A percentile compares a stretch with the other conserved stretches of the same genome.
phyloP scores from a whole-genome alignment of 2,113 vertebrate species.

The Malaclemys terrapin region DNA sequence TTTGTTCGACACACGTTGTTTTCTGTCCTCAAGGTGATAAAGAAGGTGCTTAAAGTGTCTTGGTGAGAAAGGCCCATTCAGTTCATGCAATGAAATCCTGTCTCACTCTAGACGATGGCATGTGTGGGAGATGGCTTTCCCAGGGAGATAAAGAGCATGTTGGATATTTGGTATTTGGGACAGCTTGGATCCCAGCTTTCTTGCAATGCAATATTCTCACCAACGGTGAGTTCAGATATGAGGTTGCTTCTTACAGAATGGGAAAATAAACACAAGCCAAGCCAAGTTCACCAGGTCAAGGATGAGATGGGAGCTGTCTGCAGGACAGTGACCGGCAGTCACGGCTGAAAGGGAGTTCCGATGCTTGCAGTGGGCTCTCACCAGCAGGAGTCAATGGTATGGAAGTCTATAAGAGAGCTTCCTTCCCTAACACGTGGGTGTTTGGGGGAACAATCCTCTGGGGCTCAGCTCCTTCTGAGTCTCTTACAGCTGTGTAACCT shows the following conservation, averaged over 20 bases:
- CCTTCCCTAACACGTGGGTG: constrained; percentile 36
- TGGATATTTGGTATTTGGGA: background rate
- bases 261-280: constrained; percentile 36
- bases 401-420: constrained; percentile 26
- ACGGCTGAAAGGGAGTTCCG: background rate
- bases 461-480: constrained; percentile 35
- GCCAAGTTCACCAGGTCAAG: constrained; percentile 31
- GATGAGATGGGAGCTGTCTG: background rate
- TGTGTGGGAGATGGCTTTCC: background rate
- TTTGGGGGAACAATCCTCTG: constrained; percentile 38
- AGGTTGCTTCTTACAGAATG: constrained; percentile 53
- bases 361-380: constrained; percentile 30
- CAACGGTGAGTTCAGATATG: background rate
- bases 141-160: background rate
- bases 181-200: background rate
- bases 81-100: background rate
- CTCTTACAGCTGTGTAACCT: constrained; percentile 64
- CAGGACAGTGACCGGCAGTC: background rate
- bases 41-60: fast-evolving
- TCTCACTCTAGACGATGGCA: constrained; percentile 42
- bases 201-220: background rate
- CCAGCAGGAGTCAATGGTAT: constrained; percentile 57
- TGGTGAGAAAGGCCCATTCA: fast-evolving
- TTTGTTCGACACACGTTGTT: background rate
- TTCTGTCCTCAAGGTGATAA: background rate